Percentiles rank a stretch among this genome's conserved stretches.
Conservation (phyloP, 2,888 invertebrate species). For the Dynastes maya region DNA sequence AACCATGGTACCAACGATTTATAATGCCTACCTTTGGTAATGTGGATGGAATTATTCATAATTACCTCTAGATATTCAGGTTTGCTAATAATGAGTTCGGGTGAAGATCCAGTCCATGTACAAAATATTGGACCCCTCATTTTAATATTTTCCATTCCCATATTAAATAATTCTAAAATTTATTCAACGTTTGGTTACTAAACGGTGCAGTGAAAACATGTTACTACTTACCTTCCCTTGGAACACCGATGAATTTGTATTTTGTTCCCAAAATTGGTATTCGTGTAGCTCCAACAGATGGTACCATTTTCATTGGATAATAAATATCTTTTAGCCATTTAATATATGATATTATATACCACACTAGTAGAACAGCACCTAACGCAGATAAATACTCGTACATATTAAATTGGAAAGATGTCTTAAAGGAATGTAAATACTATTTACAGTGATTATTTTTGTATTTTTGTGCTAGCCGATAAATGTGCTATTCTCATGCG, state of each 20-base stretch:
- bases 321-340: constrained; percentile 39
- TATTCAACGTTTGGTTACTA: not conserved
- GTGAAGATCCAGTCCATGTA: constrained; percentile 57
- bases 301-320: constrained; percentile 24
- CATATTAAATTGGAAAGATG: not conserved
- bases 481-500: no score
- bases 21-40: constrained; percentile 32
- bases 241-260: constrained; percentile 35
- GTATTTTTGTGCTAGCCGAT: no score
- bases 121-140: constrained; percentile 55
- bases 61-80: constrained; percentile 59
- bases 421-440: not conserved
- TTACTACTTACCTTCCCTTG: constrained; percentile 27
- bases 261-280: constrained; percentile 35
- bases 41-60: constrained; percentile 38
- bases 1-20: constrained; percentile 38
- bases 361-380: constrained; percentile 23
- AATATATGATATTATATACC: constrained; percentile 37
- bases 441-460: not conserved
- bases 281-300: constrained; percentile 5
- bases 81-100: constrained; percentile 58
- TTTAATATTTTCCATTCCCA: constrained; percentile 49
- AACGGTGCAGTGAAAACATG: not conserved
- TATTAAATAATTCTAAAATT: constrained; percentile 56
- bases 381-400: constrained; percentile 15